Evolutionary conservation across 2,797 vertebrate species (phyloP).

Genomic region (Setipinna tenuifilis): DNA sequence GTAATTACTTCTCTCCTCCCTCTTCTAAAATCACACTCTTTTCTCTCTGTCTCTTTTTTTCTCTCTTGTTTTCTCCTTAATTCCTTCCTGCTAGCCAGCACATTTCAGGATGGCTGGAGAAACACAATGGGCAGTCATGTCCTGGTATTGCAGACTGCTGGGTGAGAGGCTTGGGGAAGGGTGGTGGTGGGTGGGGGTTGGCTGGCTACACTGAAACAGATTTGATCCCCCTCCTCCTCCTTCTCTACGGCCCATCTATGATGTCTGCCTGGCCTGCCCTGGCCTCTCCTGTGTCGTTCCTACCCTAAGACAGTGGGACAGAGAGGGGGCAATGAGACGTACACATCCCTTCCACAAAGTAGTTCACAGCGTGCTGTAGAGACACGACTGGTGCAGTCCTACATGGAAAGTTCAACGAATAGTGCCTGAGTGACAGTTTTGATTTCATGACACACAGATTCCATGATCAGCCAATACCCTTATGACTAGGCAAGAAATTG

Average conservation of each 20-base stretch:
- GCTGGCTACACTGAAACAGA: constrained; percentile 19
- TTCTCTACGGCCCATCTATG: neutral
- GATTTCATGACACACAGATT: neutral
- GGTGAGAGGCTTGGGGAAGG: constrained; percentile 39
- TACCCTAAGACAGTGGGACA: neutral
- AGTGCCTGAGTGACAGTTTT: neutral
- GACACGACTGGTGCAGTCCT: neutral
- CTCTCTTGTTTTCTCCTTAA: constrained; percentile 40
- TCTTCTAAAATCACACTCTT: constrained; percentile 41
- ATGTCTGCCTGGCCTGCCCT: neutral
- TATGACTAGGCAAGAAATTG: neutral
- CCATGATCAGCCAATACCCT: neutral
- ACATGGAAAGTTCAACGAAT: neutral
- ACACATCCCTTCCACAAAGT: neutral
- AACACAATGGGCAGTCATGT: constrained; percentile 61
- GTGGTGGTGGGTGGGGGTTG: constrained; percentile 8
- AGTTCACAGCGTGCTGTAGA: neutral
- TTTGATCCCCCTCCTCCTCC: neutral
- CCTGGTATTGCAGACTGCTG: constrained; percentile 52
- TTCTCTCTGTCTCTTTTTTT: neutral
- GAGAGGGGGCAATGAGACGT: neutral
- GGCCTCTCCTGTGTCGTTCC: neutral
- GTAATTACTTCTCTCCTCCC: constrained; percentile 61
- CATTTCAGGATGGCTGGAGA: constrained; percentile 58
- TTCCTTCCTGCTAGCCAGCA: constrained; percentile 59